Base-by-base conservation (phyloP, 92 coral and sea anemone species). In the Isaurus tuberculatus region DNA sequence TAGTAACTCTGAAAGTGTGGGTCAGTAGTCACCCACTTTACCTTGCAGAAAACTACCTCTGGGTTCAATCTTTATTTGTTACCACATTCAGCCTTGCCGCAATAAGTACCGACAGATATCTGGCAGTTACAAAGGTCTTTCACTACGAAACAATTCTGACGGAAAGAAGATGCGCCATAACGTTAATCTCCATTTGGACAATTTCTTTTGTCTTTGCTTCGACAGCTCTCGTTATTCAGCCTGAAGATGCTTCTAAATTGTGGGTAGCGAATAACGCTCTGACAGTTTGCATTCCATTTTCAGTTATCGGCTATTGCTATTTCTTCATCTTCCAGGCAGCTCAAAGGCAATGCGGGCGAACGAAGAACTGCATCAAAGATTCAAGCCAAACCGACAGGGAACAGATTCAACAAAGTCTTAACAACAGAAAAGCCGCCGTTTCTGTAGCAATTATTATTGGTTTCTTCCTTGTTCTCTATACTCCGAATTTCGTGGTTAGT, bases 21-120 rank as follows among this genome's bases (percentile, higher is more conserved):
- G 65, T 79, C 79, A 79, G 58, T 26, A 72, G 71, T 26, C 88
- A 88, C 72, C 75, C 85, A n/a, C 67, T 88, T 65, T 88, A 88
- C 65, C 27, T n/a, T 20, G 78, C 72, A 19, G 91, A 88, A 60
- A 88, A 88, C 65, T 65, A 51, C 29, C 15, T 88, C 53, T 88
- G 91, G 91, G 37, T 88, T 16, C 91, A 88, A 23, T 75, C 85
- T 43, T 85, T 88, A 16, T 63, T 55, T 37, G 81, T 80, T 19
- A 88, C 91, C 2, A 71, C 88, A 16, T 88, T 84, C 81, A 88
- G 88, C 40, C 73, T 88, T 26, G 85, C 88, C 13, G 91, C 91
- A 1, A 74, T 88, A n/a, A 88, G 85, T 17, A 72, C 84, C 3
- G 91, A 88, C 46, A 79, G 91, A 15, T 88, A 79, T 28, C 30